Conservation (phyloP, 2,888 invertebrate species). For the Acanthosepion pharaonis region DNA sequence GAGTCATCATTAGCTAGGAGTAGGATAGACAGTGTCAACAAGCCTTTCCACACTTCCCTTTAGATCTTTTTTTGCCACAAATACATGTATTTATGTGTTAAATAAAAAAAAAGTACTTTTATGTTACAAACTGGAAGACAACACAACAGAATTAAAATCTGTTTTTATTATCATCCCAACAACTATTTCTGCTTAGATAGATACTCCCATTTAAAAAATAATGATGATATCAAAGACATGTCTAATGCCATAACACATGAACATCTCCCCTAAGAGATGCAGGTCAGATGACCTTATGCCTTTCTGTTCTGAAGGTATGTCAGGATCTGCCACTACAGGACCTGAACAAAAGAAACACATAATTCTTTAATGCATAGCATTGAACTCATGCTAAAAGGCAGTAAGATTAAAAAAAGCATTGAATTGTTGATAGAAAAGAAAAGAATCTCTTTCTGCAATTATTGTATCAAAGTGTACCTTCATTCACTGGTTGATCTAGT, state of each 20-base stretch:
- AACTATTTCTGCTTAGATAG: not conserved
- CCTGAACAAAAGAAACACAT: slow-evolving; percentile 57
- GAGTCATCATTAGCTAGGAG: too few species aligned
- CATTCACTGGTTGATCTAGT: slow-evolving; percentile 61
- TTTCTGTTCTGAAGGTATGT: slow-evolving; percentile 57
- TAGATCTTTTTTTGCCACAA: too few species aligned
- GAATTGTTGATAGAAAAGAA: too few species aligned
- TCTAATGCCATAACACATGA: slow-evolving; percentile 66
- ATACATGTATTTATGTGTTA: too few species aligned
- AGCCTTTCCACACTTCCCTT: too few species aligned
- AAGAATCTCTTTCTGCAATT: too few species aligned
- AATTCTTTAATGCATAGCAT: not conserved
- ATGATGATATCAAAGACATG: slow-evolving; percentile 70
- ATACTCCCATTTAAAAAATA: slow-evolving; percentile 70
- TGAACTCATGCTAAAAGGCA: not conserved
- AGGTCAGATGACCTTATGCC: slow-evolving; percentile 65
- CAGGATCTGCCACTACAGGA: slow-evolving; percentile 66
- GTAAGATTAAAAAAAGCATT: too few species aligned
- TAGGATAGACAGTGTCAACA: too few species aligned
- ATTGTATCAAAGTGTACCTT: slow-evolving; percentile 51
- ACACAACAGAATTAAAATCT: too few species aligned
- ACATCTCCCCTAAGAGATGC: slow-evolving; percentile 70
- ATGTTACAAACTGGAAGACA: too few species aligned
- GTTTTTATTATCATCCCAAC: too few species aligned
- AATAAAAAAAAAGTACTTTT: too few species aligned